A percentile compares a stretch with the other conserved stretches of the same genome.
Conservation (phyloP, 2,888 invertebrate genomes). For the Drosophila lacicola region DNA sequence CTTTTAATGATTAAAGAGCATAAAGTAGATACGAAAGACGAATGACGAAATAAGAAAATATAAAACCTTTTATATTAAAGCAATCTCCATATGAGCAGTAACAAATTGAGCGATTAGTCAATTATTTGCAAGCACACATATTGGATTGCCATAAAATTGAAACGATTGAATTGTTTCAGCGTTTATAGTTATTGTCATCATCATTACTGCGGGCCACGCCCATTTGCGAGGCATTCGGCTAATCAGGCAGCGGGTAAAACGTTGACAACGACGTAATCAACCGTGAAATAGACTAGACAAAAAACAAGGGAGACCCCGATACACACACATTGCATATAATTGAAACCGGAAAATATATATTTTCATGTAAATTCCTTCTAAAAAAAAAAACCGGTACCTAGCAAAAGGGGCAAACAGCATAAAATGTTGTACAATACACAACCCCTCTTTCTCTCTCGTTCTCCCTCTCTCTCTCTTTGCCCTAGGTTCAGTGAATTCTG, state of each 20-base stretch:
- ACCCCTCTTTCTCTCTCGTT: conserved; percentile 20
- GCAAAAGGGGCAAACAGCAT: conserved; percentile 48
- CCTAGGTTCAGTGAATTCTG: conserved; percentile 35
- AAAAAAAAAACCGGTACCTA: conserved; percentile 53
- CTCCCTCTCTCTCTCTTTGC: conserved; percentile 7
- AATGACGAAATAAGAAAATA: not conserved
- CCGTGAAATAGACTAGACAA: conserved; percentile 74
- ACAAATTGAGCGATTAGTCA: conserved; percentile 18
- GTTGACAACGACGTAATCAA: conserved; percentile 68
- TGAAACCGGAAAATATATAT: conserved; percentile 84
- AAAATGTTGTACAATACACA: conserved; percentile 49
- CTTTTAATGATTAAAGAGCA: too few relatives aligned
- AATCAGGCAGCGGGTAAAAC: conserved; percentile 66
- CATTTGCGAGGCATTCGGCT: conserved; percentile 40
- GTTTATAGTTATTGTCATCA: conserved; percentile 26
- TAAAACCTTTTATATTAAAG: not conserved
- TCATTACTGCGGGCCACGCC: conserved; percentile 44
- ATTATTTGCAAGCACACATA: conserved; percentile 12
- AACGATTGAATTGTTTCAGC: conserved; percentile 40
- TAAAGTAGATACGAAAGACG: too few relatives aligned
- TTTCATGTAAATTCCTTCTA: conserved; percentile 80
- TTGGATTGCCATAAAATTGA: conserved; percentile 26
- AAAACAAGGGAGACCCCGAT: conserved; percentile 44
- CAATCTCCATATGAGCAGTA: not conserved
- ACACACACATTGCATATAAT: conserved; percentile 65